Percentiles rank a stretch among this genome's conserved stretches.
phyloP scores from a whole-genome alignment of 2,888 invertebrate species.

The Thymelicus acteon region DNA sequence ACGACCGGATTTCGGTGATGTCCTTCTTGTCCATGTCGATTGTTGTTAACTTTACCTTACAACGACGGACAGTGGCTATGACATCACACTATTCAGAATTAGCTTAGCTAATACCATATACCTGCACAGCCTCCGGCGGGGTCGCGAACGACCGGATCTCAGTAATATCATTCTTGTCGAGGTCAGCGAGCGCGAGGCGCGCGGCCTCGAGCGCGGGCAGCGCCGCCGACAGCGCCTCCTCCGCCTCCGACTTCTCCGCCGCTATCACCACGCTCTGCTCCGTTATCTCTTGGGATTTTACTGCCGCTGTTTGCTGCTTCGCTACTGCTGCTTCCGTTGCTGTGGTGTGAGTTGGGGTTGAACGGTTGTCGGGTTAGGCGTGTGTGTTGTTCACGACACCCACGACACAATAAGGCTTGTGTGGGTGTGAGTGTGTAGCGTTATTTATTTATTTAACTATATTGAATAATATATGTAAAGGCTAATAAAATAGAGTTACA shows the following conservation, averaged over 20 bases:
- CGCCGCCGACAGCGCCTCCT: slow-evolving; percentile 91
- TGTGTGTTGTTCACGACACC: too few relatives aligned
- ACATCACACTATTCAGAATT: too few relatives aligned
- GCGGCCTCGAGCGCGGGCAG: slow-evolving; percentile 94
- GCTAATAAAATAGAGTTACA: too few relatives aligned
- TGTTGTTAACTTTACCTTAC: too few relatives aligned
- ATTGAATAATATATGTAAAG: too few relatives aligned
- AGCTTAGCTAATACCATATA: too few relatives aligned
- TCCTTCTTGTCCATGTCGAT: slow-evolving; percentile 94
- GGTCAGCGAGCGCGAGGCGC: slow-evolving; percentile 90
- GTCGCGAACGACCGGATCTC: slow-evolving; percentile 97
- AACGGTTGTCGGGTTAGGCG: too few relatives aligned
- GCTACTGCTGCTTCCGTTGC: slow-evolving; percentile 89
- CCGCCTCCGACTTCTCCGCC: slow-evolving; percentile 93
- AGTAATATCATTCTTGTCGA: slow-evolving; percentile 96
- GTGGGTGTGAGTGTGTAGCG: too few relatives aligned
- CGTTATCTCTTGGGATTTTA: slow-evolving; percentile 92
- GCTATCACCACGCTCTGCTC: slow-evolving; percentile 91
- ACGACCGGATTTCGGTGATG: slow-evolving; percentile 96
- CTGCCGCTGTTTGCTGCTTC: slow-evolving; percentile 92
- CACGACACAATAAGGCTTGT: too few relatives aligned
- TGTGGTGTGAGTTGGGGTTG: slow-evolving; percentile 38
- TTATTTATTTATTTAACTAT: too few relatives aligned
- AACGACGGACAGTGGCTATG: too few relatives aligned
- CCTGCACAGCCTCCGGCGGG: slow-evolving; percentile 95